Evolutionary conservation across 2,113 vertebrate species (phyloP).

Genomic region (Naja naja): DNA sequence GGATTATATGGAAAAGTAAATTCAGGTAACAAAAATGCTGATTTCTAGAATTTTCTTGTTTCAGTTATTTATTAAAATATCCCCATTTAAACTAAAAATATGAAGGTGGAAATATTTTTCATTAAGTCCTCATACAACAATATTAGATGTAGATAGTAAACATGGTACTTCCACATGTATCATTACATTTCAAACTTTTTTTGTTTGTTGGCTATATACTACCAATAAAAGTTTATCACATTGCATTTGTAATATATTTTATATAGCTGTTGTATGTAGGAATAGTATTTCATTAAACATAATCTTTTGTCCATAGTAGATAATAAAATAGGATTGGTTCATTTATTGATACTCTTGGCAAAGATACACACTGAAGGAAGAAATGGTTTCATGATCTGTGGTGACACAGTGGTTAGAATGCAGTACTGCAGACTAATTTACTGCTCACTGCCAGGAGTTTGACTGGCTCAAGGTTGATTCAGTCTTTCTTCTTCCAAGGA

Average conservation of each 20-base stretch:
- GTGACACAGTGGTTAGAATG: not conserved
- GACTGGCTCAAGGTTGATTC: not conserved
- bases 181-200: not conserved
- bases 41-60: not conserved
- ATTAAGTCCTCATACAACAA: not conserved
- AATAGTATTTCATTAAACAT: not conserved
- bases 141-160: not conserved
- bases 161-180: not conserved
- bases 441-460: not conserved
- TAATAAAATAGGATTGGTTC: not conserved
- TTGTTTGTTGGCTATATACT: not conserved
- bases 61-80: not conserved
- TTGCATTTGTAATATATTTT: not conserved
- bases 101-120: not conserved
- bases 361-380: not conserved
- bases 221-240: not conserved
- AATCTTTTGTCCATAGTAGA: not conserved
- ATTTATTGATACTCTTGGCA: not conserved
- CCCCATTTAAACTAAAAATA: not conserved
- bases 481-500: not conserved
- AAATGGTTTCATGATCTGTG: not conserved
- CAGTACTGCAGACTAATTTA: not conserved
- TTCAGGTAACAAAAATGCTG: not conserved
- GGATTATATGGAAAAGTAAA: not conserved
- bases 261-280: not conserved